Conservation (phyloP, 2,113 vertebrate genomes). For the Caloenas nicobarica region DNA sequence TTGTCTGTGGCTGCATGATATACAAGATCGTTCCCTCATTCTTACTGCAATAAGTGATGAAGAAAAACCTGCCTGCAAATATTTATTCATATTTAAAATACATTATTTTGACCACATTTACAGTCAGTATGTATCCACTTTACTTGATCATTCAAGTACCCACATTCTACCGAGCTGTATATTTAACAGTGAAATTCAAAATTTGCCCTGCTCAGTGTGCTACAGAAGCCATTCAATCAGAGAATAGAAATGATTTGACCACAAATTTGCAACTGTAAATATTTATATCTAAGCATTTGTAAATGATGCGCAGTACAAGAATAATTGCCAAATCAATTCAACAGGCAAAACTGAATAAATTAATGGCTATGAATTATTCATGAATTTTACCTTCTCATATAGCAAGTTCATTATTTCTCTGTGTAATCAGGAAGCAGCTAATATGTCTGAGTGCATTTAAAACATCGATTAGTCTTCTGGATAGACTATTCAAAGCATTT, state of each 20-base stretch:
- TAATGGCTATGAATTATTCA: constrained; percentile 60
- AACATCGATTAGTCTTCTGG: constrained; percentile 51
- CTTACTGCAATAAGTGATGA: not conserved
- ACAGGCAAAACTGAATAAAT: constrained; percentile 65
- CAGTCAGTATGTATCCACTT: not conserved
- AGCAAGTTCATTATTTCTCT: constrained; percentile 52
- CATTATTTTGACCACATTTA: not conserved
- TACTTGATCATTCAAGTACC: not conserved
- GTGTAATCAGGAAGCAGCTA: constrained; percentile 32
- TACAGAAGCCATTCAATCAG: constrained; percentile 29
- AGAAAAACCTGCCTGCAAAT: not conserved
- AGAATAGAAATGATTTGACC: constrained; percentile 39
- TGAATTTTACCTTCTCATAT: constrained; percentile 34
- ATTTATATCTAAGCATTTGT: constrained; percentile 58
- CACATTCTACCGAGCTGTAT: not conserved
- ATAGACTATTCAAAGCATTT: constrained; percentile 30
- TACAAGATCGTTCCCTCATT: not conserved
- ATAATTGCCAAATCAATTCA: constrained; percentile 63
- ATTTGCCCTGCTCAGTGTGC: constrained; percentile 16
- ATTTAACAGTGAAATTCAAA: constrained; percentile 40
- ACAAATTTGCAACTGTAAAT: constrained; percentile 63
- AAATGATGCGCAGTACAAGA: constrained; percentile 50
- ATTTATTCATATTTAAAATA: constrained; percentile 4
- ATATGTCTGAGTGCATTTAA: constrained; percentile 48
- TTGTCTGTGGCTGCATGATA: not conserved